phyloP scores from a whole-genome alignment of 1,140 invertebrate genomes.

The Sinonovacula constricta region DNA sequence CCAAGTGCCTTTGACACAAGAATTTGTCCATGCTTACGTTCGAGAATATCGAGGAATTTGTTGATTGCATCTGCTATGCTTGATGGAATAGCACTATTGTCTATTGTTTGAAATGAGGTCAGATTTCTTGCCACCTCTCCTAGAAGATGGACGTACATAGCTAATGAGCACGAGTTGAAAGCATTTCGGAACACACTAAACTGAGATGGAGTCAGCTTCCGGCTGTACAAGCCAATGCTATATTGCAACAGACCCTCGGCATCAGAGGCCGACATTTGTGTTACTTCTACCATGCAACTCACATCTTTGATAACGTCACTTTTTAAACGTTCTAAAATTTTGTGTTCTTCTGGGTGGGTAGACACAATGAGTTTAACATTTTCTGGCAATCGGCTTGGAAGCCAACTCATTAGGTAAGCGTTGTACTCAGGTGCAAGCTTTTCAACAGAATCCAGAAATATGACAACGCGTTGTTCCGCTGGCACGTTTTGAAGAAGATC shows the following conservation, averaged over 20 bases:
- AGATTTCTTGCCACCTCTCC: conserved; percentile 60
- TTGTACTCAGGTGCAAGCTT: conserved; percentile 66
- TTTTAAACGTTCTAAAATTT: conserved; percentile 60
- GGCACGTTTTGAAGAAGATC: conserved; percentile 65
- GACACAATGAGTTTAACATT: conserved; percentile 76
- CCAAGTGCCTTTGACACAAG: conserved; percentile 85
- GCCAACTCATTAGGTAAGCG: conserved; percentile 70
- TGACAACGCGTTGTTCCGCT: conserved; percentile 60
- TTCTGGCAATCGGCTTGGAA: conserved; percentile 63
- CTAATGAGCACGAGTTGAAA: conserved; percentile 64
- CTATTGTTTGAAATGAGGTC: conserved; percentile 52
- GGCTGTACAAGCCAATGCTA: conserved; percentile 58
- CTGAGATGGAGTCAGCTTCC: conserved; percentile 59
- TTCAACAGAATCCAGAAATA: conserved; percentile 74
- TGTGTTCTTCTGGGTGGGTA: conserved; percentile 54
- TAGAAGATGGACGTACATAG: conserved; percentile 66
- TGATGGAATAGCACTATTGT: conserved; percentile 35
- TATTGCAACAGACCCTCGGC: conserved; percentile 61
- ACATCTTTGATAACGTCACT: conserved; percentile 55
- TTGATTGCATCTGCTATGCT: conserved; percentile 58
- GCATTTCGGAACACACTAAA: conserved; percentile 83
- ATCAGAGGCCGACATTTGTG: conserved; percentile 52
- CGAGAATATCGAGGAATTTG: conserved; percentile 64
- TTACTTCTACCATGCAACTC: conserved; percentile 63
- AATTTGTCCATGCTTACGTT: conserved; percentile 63